Evolutionary conservation across 2,888 invertebrate species (phyloP), one percentile per base, ranked within the genome.

Genomic region (Shargacucullia verbasci): DNA sequence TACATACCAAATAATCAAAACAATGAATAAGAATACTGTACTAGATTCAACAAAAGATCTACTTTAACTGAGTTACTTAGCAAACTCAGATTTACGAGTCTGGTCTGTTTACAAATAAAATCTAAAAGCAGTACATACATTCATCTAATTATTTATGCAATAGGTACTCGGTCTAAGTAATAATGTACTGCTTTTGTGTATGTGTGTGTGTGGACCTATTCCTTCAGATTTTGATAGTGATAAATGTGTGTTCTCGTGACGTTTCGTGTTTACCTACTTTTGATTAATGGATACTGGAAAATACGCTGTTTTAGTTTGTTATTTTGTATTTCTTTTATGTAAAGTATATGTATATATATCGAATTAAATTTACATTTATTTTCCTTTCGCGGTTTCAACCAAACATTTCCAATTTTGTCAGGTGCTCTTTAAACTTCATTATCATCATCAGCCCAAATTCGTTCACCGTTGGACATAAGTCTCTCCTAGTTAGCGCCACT

Each of bases 211-310:
- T 56, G 34, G 64, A 70, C 59, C 69, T 73, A 75, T 78, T 78
- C 79, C 78, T 81, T 79, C 79, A 74, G 73, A 77, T 79, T 53
- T 80, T 83, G 82, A 83, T 86, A 82, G 86, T 83, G 82, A 83
- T 86, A 82, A 86, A 87, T 87, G 82, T 76, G 66, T 77, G 66
- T 59, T 70, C 61, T 50, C 55, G 62, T 79, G 85, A 86, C 82
- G 79, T 80, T 79, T 80, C 77, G 66, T 80, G 82, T 84, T 83
- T 82, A 80, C 79, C 76, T 79, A 72, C 77, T 62, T 76, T 67
- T 84, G 85, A 86, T 86, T 78, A 84, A 87, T 86, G 78, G 73
- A 59, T 64, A 58, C 67, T 73, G 60, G 67, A 67, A 72, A 73
- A 78, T 74, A 70, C 60, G 73, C 70, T 61, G 73, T 70, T 72